Evolutionary conservation across 2,888 invertebrate genomes (phyloP).

Genomic region (Cephus spinipes): DNA sequence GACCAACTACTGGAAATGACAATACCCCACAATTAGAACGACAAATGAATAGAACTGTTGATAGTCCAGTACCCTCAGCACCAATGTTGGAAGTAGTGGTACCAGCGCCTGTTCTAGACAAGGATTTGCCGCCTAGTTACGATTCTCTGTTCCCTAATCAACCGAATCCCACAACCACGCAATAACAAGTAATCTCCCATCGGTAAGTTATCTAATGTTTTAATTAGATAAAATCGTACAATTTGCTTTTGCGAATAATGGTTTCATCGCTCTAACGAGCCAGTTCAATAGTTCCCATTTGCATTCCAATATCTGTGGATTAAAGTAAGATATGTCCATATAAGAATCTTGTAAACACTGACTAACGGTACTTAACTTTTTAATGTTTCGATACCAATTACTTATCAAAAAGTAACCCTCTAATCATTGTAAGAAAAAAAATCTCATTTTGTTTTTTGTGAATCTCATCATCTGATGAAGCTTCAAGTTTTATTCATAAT

Average conservation of each 20-base stretch:
- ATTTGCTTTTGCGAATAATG: neutral
- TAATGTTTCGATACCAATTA: too few relatives aligned
- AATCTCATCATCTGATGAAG: neutral
- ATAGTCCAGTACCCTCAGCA: slow-evolving; percentile 53
- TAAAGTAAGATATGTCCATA: too few relatives aligned
- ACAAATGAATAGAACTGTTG: slow-evolving; percentile 48
- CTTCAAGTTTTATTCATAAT: neutral
- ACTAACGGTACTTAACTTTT: too few relatives aligned
- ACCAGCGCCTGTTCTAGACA: slow-evolving; percentile 63
- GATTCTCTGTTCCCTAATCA: slow-evolving; percentile 69
- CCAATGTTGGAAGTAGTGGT: slow-evolving; percentile 62
- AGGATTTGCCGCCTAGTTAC: slow-evolving; percentile 71
- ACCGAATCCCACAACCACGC: slow-evolving; percentile 45
- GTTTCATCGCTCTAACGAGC: neutral
- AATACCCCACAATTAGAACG: slow-evolving; percentile 42
- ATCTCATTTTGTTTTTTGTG: neutral
- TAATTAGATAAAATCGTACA: slow-evolving; percentile 47
- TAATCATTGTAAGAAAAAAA: too few relatives aligned
- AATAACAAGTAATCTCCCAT: neutral
- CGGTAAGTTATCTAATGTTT: slow-evolving; percentile 54
- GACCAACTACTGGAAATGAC: slow-evolving; percentile 45
- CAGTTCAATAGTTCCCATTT: too few relatives aligned
- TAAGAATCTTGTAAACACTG: too few relatives aligned
- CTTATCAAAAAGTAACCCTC: too few relatives aligned
- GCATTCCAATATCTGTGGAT: too few relatives aligned